Conservation (phyloP, 2,113 vertebrate genomes). For the Furnarius figulus region DNA sequence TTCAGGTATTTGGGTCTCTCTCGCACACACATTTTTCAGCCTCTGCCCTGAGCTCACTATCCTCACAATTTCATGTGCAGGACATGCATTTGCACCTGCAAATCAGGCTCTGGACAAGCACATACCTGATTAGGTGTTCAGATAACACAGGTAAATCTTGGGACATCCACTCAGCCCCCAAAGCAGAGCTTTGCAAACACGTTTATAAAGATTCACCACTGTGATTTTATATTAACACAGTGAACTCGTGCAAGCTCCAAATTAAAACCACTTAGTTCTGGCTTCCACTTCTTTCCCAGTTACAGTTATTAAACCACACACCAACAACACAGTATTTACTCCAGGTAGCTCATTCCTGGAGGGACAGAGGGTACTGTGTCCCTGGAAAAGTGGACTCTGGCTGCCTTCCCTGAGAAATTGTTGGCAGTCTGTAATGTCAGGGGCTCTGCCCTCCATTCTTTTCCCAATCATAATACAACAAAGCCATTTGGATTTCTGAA, state of each 20-base stretch:
- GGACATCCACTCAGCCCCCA: background rate
- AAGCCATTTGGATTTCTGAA: background rate
- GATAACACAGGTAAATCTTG: rapidly evolving
- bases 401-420: background rate
- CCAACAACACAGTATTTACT: rapidly evolving
- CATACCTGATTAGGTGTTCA: rapidly evolving
- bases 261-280: rapidly evolving
- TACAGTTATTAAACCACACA: rapidly evolving
- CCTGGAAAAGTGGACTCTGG: rapidly evolving
- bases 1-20: rapidly evolving
- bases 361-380: background rate
- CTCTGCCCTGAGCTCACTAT: background rate
- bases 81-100: rapidly evolving
- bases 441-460: conserved; percentile 40
- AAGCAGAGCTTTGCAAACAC: rapidly evolving
- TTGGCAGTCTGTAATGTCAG: background rate
- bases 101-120: background rate
- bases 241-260: rapidly evolving
- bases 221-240: rapidly evolving
- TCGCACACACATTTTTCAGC: rapidly evolving
- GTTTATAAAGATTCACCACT: rapidly evolving
- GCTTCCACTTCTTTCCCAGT: background rate
- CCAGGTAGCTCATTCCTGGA: background rate
- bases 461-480: conserved; percentile 30
- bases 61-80: rapidly evolving